A percentile compares a stretch with the other conserved stretches of the same genome.
Conservation (phyloP, 2,113 vertebrate genomes). For the Fregetta grallaria region DNA sequence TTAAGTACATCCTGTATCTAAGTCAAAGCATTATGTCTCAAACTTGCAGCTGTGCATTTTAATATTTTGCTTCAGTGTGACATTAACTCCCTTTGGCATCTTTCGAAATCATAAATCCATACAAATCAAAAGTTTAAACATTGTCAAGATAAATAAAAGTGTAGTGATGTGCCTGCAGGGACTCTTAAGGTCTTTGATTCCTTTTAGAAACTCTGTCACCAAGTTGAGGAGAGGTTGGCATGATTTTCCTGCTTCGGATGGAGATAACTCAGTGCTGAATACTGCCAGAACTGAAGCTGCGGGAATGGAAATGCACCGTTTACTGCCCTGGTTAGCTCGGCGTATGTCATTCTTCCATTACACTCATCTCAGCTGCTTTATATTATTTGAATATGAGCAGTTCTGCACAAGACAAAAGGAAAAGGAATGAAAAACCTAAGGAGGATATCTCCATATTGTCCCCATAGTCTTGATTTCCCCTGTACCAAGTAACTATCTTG, state of each 20-base stretch:
- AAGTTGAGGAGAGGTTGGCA: neutral
- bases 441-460: neutral
- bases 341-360: neutral
- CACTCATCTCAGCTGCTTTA: neutral
- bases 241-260: neutral
- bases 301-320: neutral
- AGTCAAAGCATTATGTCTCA: neutral
- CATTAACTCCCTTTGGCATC: conserved; percentile 42
- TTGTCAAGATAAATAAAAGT: conserved; percentile 50
- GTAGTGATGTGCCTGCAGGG: neutral
- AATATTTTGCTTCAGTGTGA: conserved; percentile 35
- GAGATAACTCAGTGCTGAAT: neutral
- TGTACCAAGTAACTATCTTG: neutral
- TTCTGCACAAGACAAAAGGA: neutral
- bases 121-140: conserved; percentile 51
- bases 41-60: neutral
- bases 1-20: conserved; percentile 45
- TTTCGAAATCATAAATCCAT: conserved; percentile 49
- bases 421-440: neutral
- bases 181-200: conserved; percentile 1
- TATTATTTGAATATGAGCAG: neutral
- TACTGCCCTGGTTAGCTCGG: neutral
- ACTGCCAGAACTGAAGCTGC: neutral
- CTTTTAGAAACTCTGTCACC: neutral
- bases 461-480: neutral